Evolutionary conservation across 2,113 vertebrate species (phyloP).

Genomic region (Equus quagga): DNA sequence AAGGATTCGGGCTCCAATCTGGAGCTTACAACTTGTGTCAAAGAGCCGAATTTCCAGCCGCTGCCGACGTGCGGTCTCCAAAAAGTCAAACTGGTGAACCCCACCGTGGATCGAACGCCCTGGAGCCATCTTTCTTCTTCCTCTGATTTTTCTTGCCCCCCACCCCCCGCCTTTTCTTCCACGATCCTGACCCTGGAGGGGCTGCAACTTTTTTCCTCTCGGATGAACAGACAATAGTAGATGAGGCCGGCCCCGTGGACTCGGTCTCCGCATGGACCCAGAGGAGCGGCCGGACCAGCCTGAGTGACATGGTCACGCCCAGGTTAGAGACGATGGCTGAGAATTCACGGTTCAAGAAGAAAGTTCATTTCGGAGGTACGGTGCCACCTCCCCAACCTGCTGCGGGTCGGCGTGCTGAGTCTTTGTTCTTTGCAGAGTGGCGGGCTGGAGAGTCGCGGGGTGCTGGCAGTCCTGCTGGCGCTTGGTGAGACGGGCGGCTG

Average conservation of each 20-base stretch:
- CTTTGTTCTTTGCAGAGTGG: slow-evolving; percentile 62
- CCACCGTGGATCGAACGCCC: not conserved
- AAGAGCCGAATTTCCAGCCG: slow-evolving; percentile 67
- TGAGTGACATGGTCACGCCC: slow-evolving; percentile 84
- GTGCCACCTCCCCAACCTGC: slow-evolving; percentile 48
- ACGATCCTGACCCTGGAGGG: not conserved
- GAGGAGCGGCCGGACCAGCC: slow-evolving; percentile 24
- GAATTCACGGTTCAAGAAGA: slow-evolving; percentile 85
- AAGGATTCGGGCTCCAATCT: slow-evolving; percentile 85
- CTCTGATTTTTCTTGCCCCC: not conserved
- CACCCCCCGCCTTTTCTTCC: not conserved
- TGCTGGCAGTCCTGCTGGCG: not conserved
- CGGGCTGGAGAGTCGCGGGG: rapidly evolving
- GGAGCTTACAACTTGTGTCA: slow-evolving; percentile 84
- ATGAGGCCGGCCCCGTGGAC: slow-evolving; percentile 55
- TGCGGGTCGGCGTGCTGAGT: rapidly evolving
- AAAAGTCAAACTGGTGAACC: slow-evolving; percentile 53
- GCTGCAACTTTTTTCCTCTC: slow-evolving; percentile 49
- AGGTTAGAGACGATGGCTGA: slow-evolving; percentile 83
- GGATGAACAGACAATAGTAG: slow-evolving; percentile 49
- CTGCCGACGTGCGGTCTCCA: not conserved
- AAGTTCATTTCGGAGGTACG: slow-evolving; percentile 86
- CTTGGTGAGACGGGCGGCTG: not conserved
- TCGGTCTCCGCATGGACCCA: slow-evolving; percentile 45
- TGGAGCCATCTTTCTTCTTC: not conserved